Evolutionary conservation across 2,888 invertebrate genomes (phyloP), one percentile per base, ranked within the genome.

Genomic region (Morpho deidamia): DNA sequence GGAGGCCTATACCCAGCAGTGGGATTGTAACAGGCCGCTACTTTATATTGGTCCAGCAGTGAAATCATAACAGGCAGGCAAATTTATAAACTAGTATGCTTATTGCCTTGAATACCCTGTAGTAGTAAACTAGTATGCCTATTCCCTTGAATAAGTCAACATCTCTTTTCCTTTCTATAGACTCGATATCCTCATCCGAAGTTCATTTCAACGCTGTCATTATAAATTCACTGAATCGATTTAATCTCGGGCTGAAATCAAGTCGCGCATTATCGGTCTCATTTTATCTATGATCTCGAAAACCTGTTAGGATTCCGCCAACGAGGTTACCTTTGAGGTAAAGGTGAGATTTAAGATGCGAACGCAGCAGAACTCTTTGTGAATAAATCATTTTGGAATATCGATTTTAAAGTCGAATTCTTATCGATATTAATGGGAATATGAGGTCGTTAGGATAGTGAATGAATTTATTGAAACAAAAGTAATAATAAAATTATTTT

Each of bases 311-410:
- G 56, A 53, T 55, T 55, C 44, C 50, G 42, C 51, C 43, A 55
- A 55, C 53, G 54, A 49, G 55, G 59, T 53, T 56, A 61, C 59
- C 59, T 59, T 56, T 59, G 56, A 56, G 45, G 42, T 51, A 48
- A 59, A 58, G 58, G 55, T 52, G 53, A 49, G 53, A 56, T 59
- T 56, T 54, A 59, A 59, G 56, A 59, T 53, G 53, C 41, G 49
- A 48, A 59, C 53, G 56, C 51, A 53, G 59, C 59, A 53, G 12
- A 43, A 47, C 48, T 54, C 59, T 59, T 59, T 59, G 59, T 59
- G 59, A 56, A 56, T 56, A 51, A 56, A 53, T 56, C 59, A 54
- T 56, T 48, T 49, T 45, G 44, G 42, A 42, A 38, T 45, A 50
- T 58, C 44, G 46, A 53, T 51, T 54, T 43, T 58, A 53, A 50